Evolutionary conservation across 2,888 invertebrate species (phyloP), one percentile per base, ranked within the genome.

Genomic region (Oxystoma pomonae): DNA sequence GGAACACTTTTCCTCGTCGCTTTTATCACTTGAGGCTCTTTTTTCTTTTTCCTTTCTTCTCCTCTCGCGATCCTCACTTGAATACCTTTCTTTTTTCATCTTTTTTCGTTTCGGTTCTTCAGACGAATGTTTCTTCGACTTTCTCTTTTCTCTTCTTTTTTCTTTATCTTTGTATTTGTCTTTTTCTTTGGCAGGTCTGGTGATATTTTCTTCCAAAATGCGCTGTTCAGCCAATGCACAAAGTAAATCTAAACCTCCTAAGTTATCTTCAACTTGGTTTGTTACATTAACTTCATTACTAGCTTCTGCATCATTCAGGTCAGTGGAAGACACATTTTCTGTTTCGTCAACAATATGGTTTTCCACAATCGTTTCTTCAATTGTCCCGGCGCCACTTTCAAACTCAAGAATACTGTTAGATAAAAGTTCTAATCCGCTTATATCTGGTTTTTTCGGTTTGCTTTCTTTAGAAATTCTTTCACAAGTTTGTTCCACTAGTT

Each of bases 351-450:
- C 35, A n/a, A n/a, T n/a, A n/a, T n/a, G n/a, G 12, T 35, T 35
- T 62, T 59, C 61, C 22, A 55, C 16, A 18, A 60, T 63, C 59
- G 62, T 59, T 22, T 59, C 62, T 19, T 65, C 67, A 53, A 63
- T 64, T 77, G 76, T 70, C 78, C 53, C 61, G 20, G 69, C 64
- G 57, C 80, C 73, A 60, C 85, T 84, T 73, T 90, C 90, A 70
- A 90, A 88, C 71, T 91, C 91, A 62, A 90, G 91, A 65, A 94
- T 92, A 75, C 93, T 93, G 73, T 93, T 93, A 0, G 93, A 93
- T 20, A 94, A 78, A 52, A 94, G 79, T 76, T 94, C 92, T 35
- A 94, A 79, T 0, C 94, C 94, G 69, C 91, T 92, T 5, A 92
- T 81, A 75, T 93, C 92, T 0, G 90, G 88, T 16, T 80, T 77